Conservation (phyloP, 2,888 invertebrate genomes). For the Meloe dianella region DNA sequence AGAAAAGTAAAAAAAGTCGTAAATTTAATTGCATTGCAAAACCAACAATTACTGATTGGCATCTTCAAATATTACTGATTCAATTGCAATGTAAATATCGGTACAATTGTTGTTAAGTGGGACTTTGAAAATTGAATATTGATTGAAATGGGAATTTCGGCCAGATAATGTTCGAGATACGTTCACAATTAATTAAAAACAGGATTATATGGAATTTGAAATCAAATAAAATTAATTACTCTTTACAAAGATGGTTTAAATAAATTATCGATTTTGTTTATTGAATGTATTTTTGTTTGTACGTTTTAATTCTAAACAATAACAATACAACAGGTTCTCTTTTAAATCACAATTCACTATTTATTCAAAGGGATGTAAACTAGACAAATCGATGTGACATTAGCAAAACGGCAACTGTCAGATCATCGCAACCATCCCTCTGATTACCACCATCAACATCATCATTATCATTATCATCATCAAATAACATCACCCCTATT, state of each 20-base stretch:
- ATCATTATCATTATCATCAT: conserved; percentile 7
- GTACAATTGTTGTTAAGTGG: too few relatives aligned
- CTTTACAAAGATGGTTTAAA: too few relatives aligned
- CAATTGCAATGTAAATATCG: too few relatives aligned
- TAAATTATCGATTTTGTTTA: neutral
- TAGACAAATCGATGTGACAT: conserved; percentile 32
- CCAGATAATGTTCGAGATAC: too few relatives aligned
- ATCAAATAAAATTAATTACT: too few relatives aligned
- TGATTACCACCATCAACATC: neutral
- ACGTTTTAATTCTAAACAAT: neutral
- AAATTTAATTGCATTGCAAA: conserved; percentile 10
- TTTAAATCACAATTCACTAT: neutral
- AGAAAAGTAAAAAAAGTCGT: neutral
- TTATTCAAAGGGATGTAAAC: conserved; percentile 17
- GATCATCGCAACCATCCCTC: neutral
- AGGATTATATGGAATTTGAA: too few relatives aligned
- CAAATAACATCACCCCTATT: conserved; percentile 1
- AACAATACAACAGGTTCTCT: neutral
- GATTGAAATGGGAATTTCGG: too few relatives aligned
- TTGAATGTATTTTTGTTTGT: neutral
- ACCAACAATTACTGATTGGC: too few relatives aligned
- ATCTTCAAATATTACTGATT: neutral
- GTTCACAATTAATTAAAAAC: too few relatives aligned
- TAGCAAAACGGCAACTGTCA: conserved; percentile 34
- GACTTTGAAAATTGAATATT: too few relatives aligned